Evolutionary conservation across 2,888 invertebrate genomes (phyloP).

Genomic region (Tipula lateralis): DNA sequence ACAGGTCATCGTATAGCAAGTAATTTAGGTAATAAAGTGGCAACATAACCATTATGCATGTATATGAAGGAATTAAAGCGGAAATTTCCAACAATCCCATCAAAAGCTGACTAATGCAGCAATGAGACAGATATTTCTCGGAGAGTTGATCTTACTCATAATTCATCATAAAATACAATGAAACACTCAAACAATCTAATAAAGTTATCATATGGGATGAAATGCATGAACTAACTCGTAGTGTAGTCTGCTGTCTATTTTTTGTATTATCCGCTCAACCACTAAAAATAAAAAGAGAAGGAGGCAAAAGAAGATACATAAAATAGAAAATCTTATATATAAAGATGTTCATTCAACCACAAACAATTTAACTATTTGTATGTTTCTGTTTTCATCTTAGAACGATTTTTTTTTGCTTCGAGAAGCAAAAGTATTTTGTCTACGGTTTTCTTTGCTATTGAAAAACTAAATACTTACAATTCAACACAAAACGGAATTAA

Average conservation of each 20-base stretch:
- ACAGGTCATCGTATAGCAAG: background rate
- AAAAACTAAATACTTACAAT: background rate
- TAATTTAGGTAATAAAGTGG: background rate
- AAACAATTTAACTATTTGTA: background rate
- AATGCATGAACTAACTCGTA: too few relatives aligned
- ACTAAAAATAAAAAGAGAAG: too few relatives aligned
- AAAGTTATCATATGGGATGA: background rate
- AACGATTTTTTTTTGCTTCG: background rate
- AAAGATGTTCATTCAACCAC: background rate
- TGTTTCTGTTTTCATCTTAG: background rate
- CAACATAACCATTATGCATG: too few relatives aligned
- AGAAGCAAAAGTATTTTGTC: background rate
- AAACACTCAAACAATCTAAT: background rate
- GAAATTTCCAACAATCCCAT: too few relatives aligned
- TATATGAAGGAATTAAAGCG: too few relatives aligned
- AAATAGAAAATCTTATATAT: background rate
- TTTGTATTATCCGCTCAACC: background rate
- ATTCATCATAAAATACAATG: background rate
- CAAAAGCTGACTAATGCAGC: too few relatives aligned
- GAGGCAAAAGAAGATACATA: background rate
- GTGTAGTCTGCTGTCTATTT: background rate
- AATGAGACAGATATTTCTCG: background rate
- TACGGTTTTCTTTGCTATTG: background rate
- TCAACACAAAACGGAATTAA: conserved; percentile 5
- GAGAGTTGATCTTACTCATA: background rate